Base-by-base conservation (phyloP, 1,140 invertebrate species). In the Polypedilum pembai region DNA sequence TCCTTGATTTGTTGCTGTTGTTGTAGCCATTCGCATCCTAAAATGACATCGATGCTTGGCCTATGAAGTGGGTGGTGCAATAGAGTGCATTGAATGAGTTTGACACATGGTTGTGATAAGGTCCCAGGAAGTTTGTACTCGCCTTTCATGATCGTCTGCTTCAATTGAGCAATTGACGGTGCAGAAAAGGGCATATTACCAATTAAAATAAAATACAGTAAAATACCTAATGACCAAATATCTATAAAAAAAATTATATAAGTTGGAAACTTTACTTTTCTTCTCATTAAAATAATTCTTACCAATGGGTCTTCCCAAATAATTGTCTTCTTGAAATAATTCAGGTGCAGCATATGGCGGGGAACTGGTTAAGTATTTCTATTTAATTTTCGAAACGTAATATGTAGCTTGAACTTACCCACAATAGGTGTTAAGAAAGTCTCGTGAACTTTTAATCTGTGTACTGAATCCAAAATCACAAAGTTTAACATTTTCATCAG, bases 301-400 rank as follows among this genome's bases (percentile, higher is more conserved):
- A 33, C 24, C 24, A 0, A 94, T 94, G 66, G 88, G 87, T 1
- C 86, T 83, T 0, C 93, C 87, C 75, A 88, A 85, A 81, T 94
- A 94, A 77, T 88, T 88, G 78, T 92, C 90, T 78, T 93, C 92
- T 73, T 88, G 84, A 76, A 91, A 88, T 40, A 96, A 82, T 83
- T 96, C 94, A 0, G 94, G 94, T 1, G 94, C 93, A 7, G 94
- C 93, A 82, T 95, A 95, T 0, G 92, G 93, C n/a, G 93, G 93
- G 1, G 91, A 93, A 2, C 24, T 33, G n/a, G n/a, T n/a, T n/a
- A n/a, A n/a, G n/a, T n/a, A n/a, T n/a, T n/a, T n/a, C n/a, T n/a
- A n/a, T n/a, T n/a, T n/a, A n/a, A n/a, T n/a, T n/a, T n/a, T n/a
- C n/a, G n/a, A n/a, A n/a, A n/a, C n/a, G n/a, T n/a, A n/a, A n/a